Percentiles rank a stretch among this genome's conserved stretches.
Conservation (phyloP, 2,113 vertebrate genomes). For the Macrotis lagotis region DNA sequence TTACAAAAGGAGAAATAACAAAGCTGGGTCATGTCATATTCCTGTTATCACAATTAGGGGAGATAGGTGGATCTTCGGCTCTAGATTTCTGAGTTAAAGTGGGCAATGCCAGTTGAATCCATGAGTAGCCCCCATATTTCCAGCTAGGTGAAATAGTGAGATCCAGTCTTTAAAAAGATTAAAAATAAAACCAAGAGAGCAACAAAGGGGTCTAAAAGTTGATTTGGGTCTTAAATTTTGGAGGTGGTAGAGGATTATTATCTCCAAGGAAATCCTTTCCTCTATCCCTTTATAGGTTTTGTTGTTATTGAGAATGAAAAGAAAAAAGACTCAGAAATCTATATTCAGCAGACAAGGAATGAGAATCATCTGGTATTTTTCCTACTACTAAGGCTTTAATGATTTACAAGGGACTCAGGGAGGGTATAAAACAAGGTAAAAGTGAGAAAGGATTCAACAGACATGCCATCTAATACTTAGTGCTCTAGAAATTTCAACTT, state of each 20-base stretch:
- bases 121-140: background rate
- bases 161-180: background rate
- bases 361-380: background rate
- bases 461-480: background rate
- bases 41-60: background rate
- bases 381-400: background rate
- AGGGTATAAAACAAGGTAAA: background rate
- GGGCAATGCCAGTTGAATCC: background rate
- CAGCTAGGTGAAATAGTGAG: background rate
- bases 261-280: background rate
- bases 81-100: background rate
- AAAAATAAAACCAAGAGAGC: background rate
- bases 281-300: background rate
- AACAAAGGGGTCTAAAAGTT: background rate
- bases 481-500: background rate
- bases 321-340: background rate
- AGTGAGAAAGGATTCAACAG: accelerated
- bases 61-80: background rate
- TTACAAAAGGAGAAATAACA: background rate
- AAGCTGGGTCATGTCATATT: background rate
- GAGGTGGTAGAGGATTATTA: background rate
- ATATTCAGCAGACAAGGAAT: background rate
- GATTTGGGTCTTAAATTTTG: background rate
- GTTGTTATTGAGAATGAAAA: background rate
- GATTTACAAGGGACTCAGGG: background rate